These are phyloP conservation scores for Austrofundulus limnaeus DNA, from an alignment of 2,113 vertebrate genomes.

Conservation along the genomic window DNA sequence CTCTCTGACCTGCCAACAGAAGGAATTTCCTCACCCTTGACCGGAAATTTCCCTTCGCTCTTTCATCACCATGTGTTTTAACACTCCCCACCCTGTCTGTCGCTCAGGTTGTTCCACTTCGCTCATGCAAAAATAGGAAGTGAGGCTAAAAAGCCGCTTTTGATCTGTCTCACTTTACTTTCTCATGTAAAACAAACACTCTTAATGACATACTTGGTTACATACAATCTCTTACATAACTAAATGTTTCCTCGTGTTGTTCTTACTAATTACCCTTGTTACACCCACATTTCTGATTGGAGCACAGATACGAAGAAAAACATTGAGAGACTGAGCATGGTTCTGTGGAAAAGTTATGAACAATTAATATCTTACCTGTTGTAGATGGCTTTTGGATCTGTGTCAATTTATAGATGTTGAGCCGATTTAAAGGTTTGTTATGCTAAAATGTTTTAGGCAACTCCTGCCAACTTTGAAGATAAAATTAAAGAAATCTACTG, in stretches of 20 bases:
- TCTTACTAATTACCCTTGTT: neutral
- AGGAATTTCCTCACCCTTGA: slow-evolving; percentile 47
- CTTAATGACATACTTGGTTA: slow-evolving; percentile 1
- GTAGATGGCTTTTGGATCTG: neutral
- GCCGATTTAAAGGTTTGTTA: too few relatives aligned
- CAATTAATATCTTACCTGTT: neutral
- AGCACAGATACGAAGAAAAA: neutral
- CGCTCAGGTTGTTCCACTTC: slow-evolving; percentile 43
- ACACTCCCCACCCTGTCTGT: slow-evolving; percentile 43
- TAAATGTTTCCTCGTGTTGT: neutral
- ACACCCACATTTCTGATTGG: neutral
- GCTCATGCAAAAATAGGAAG: slow-evolving; percentile 51
- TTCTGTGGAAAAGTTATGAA: neutral
- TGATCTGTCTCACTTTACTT: slow-evolving; percentile 29
- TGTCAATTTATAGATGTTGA: neutral
- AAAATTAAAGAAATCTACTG: too few relatives aligned
- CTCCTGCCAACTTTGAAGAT: too few relatives aligned
- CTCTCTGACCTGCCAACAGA: slow-evolving; percentile 58
- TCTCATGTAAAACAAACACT: slow-evolving; percentile 10
- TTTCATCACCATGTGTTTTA: slow-evolving; percentile 58
- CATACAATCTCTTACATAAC: slow-evolving; percentile 64
- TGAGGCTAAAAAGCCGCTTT: slow-evolving; percentile 28
- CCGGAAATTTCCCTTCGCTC: slow-evolving; percentile 49
- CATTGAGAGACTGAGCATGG: neutral
- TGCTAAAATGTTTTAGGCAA: too few relatives aligned